Conservation (phyloP, 2,888 invertebrate genomes). For the Loripinus fragilis region DNA sequence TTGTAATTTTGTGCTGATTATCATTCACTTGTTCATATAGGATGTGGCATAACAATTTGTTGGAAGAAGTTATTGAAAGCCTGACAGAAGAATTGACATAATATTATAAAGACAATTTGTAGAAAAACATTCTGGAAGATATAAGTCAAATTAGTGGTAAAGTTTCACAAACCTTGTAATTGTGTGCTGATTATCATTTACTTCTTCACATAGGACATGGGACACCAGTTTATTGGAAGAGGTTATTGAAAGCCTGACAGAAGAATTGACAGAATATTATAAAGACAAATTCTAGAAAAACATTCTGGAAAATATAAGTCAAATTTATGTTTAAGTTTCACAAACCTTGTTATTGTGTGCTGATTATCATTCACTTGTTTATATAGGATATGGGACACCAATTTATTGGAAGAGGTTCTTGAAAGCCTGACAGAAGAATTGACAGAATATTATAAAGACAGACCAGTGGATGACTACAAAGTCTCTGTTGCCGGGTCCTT, state of each 20-base stretch:
- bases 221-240: conserved; percentile 86
- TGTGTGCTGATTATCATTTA: too few relatives aligned
- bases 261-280: conserved; percentile 86
- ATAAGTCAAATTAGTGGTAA: too few relatives aligned
- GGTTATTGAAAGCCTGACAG: conserved; percentile 87
- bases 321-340: too few relatives aligned
- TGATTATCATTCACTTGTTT: too few relatives aligned
- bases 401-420: conserved; percentile 87
- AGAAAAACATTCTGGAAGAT: too few relatives aligned
- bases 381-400: conserved; percentile 86
- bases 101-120: background rate
- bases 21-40: too few relatives aligned
- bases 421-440: conserved; percentile 89
- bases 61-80: conserved; percentile 86
- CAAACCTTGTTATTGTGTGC: too few relatives aligned
- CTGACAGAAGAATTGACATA: conserved; percentile 88
- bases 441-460: background rate
- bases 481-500: conserved; percentile 39
- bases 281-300: too few relatives aligned
- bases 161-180: too few relatives aligned
- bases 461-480: conserved; percentile 32
- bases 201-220: conserved; percentile 85
- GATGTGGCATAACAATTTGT: conserved; percentile 87
- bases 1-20: too few relatives aligned
- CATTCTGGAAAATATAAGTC: too few relatives aligned